Conservation (phyloP, 1,140 invertebrate genomes). For the Hormaphis cornu region DNA sequence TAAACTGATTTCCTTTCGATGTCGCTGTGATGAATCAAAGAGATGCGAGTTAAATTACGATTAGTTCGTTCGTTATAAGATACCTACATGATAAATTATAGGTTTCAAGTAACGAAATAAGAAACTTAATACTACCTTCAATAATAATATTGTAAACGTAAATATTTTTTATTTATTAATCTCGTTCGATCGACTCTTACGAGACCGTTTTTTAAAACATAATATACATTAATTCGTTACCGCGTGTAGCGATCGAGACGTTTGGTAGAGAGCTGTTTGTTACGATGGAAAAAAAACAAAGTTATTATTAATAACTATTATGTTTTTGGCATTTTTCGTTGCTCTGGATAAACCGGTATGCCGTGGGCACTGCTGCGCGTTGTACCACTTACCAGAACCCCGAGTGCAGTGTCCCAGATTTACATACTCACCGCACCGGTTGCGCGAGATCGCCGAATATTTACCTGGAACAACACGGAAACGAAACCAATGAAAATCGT, state of each 20-base stretch:
- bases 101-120: too few relatives aligned
- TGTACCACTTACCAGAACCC: conserved; percentile 14
- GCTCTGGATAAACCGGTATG: conserved; percentile 19
- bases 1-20: too few relatives aligned
- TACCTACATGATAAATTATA: too few relatives aligned
- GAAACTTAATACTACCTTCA: too few relatives aligned
- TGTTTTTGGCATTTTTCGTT: conserved; percentile 8
- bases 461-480: conserved; percentile 18
- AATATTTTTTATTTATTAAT: too few relatives aligned
- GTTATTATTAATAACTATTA: background rate
- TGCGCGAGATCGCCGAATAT: conserved; percentile 3
- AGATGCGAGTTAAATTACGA: too few relatives aligned
- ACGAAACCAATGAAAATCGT: background rate
- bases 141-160: too few relatives aligned
- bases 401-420: background rate
- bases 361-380: background rate
- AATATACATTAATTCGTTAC: background rate
- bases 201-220: background rate
- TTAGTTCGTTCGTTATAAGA: too few relatives aligned
- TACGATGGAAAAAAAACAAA: background rate
- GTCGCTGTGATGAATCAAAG: too few relatives aligned
- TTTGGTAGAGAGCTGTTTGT: background rate
- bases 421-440: conserved; percentile 22
- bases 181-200: background rate
- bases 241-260: background rate